Percentiles rank a stretch among this genome's conserved stretches.
Conservation (phyloP, 2,797 vertebrate species). For the Psittacula derbiana region DNA sequence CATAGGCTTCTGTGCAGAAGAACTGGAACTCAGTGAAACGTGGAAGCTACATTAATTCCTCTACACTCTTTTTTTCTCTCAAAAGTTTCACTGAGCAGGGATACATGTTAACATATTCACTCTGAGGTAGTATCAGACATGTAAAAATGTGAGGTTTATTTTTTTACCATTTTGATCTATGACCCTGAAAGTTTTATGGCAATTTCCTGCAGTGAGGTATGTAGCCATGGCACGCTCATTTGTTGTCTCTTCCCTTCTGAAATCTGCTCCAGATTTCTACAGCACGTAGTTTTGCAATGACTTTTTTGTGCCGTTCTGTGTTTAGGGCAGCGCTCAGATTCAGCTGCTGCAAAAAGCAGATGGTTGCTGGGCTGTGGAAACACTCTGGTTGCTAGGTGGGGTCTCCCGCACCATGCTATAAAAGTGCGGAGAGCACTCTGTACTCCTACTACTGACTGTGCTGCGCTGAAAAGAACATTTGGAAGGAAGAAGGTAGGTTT, state of each 20-base stretch:
- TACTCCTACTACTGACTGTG: not conserved
- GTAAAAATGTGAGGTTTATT: not conserved
- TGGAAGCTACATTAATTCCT: not conserved
- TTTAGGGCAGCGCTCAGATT: conserved; percentile 27
- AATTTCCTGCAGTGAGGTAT: not conserved
- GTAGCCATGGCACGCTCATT: not conserved
- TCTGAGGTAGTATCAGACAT: not conserved
- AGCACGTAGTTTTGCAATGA: conserved; percentile 55
- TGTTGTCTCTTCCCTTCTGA: not conserved
- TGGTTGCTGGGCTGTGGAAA: conserved; percentile 43
- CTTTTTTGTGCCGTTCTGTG: conserved; percentile 31
- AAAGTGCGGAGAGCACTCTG: conserved; percentile 20
- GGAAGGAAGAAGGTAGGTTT: conserved; percentile 58
- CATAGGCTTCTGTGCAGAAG: accelerated
- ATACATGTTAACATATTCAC: not conserved
- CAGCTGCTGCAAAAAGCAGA: conserved; percentile 10
- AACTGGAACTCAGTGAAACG: not conserved
- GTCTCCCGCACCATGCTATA: conserved; percentile 58
- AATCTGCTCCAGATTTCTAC: not conserved
- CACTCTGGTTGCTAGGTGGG: conserved; percentile 79
- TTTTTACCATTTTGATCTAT: not conserved
- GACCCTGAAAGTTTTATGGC: not conserved
- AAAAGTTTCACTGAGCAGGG: not conserved
- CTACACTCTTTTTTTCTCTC: not conserved
- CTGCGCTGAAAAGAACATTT: not conserved